Percentiles rank a stretch among this genome's conserved stretches.
phyloP scores from a whole-genome alignment of 2,888 invertebrate genomes.

The Temnothorax rugatulus region DNA sequence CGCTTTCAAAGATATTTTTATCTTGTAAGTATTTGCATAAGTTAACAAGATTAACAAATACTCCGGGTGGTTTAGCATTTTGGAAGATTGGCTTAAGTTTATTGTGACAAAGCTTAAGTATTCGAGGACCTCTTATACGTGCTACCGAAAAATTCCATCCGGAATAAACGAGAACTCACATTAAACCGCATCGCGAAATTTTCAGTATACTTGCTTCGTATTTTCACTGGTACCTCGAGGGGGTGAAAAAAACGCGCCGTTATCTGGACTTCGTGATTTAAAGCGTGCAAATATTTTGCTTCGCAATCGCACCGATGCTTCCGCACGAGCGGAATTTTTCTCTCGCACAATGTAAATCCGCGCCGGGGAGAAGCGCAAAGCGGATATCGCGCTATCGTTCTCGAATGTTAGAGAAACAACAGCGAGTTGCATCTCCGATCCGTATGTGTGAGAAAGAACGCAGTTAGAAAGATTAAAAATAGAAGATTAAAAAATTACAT shows the following conservation, averaged over 20 bases:
- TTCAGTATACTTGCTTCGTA: constrained; percentile 9
- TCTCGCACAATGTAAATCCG: constrained; percentile 43
- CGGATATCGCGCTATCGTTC: constrained; percentile 22
- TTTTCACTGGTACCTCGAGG: neutral
- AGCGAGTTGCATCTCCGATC: neutral
- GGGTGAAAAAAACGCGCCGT: constrained; percentile 23
- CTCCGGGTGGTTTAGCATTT: neutral
- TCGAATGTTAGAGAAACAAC: constrained; percentile 25
- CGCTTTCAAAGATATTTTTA: neutral
- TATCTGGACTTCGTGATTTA: constrained; percentile 50
- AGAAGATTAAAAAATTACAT: constrained; percentile 10
- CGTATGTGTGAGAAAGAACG: neutral
- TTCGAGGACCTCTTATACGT: neutral
- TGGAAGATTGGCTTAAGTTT: neutral
- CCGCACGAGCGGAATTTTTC: constrained; percentile 25
- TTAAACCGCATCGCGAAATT: constrained; percentile 18
- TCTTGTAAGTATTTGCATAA: neutral
- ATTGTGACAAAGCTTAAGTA: neutral
- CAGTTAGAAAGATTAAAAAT: constrained; percentile 9
- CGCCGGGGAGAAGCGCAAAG: neutral
- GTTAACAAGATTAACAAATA: neutral
- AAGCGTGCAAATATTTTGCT: constrained; percentile 47
- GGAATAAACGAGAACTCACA: constrained; percentile 3
- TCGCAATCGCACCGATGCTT: constrained; percentile 33
- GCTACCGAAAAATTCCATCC: neutral